phyloP scores from a whole-genome alignment of 2,797 vertebrate genomes.

The Hydrolagus colliei region DNA sequence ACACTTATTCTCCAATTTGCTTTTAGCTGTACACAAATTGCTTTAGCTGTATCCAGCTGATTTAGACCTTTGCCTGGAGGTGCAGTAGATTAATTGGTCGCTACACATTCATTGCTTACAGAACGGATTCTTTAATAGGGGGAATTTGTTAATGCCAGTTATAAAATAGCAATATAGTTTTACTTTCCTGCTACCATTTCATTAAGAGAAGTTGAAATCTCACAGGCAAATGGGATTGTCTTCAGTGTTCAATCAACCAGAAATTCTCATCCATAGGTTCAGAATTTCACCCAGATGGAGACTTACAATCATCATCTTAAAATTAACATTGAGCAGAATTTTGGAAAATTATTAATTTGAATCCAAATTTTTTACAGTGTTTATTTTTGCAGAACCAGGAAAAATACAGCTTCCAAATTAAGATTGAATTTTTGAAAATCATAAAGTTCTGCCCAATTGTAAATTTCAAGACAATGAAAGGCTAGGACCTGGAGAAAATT shows the following conservation, averaged over 20 bases:
- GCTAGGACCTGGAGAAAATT: no score
- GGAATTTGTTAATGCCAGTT: constrained; percentile 73
- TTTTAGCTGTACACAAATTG: constrained; percentile 75
- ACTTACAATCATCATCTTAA: no score
- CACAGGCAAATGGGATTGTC: constrained; percentile 41
- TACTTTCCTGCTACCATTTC: constrained; percentile 51
- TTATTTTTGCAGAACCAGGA: no score
- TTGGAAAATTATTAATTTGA: neutral
- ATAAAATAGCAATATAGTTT: constrained; percentile 65
- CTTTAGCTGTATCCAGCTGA: constrained; percentile 71
- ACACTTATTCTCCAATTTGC: constrained; percentile 77
- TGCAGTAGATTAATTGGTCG: constrained; percentile 70
- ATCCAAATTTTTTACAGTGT: constrained; percentile 50
- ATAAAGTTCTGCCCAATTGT: no score
- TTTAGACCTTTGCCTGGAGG: constrained; percentile 73
- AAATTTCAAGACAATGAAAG: no score
- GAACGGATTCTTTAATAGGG: constrained; percentile 69
- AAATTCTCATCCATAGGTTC: no score
- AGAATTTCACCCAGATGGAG: no score
- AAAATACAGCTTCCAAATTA: no score
- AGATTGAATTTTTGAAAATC: no score
- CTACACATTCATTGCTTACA: constrained; percentile 69
- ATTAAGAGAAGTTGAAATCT: constrained; percentile 55
- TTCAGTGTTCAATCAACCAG: constrained; percentile 39
- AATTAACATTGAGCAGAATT: constrained; percentile 40